phyloP scores from a whole-genome alignment of 2,888 invertebrate genomes.

The Osedax frankpressi region DNA sequence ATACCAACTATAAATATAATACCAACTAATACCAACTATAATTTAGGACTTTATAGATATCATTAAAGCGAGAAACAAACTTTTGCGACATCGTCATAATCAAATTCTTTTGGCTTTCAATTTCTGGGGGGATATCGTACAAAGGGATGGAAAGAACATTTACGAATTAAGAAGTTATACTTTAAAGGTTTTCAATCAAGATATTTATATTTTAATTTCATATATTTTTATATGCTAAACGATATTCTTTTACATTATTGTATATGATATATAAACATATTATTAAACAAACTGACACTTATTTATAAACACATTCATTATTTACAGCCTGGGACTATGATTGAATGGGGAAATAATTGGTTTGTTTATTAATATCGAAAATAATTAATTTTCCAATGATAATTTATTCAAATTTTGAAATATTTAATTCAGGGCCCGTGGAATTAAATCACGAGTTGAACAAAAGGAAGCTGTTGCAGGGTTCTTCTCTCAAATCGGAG shows the following conservation, averaged over 20 bases:
- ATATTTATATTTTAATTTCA: not conserved
- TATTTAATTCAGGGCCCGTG: not conserved
- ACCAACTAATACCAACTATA: conserved; percentile 16
- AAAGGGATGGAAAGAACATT: conserved; percentile 63
- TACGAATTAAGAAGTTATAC: conserved; percentile 87
- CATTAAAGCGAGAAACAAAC: conserved; percentile 37
- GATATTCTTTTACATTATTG: not conserved
- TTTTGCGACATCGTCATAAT: conserved; percentile 68
- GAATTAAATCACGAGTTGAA: conserved; percentile 5
- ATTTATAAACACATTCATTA: not conserved
- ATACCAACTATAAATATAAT: too few relatives aligned
- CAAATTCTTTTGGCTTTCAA: conserved; percentile 89
- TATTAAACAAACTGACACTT: not conserved
- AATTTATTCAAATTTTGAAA: not conserved
- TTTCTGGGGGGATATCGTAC: conserved; percentile 77
- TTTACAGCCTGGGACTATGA: conserved; percentile 81
- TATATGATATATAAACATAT: not conserved
- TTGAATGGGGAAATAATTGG: conserved; percentile 99
- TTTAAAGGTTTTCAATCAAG: conserved; percentile 53
- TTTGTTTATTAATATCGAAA: too few relatives aligned
- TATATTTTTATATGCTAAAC: not conserved
- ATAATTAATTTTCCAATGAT: too few relatives aligned
- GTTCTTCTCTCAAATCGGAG: conserved; percentile 91
- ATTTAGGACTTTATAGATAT: conserved; percentile 40
- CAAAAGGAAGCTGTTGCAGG: conserved; percentile 83